phyloP scores from a whole-genome alignment of 2,797 vertebrate species.

The Thamnophis elegans region DNA sequence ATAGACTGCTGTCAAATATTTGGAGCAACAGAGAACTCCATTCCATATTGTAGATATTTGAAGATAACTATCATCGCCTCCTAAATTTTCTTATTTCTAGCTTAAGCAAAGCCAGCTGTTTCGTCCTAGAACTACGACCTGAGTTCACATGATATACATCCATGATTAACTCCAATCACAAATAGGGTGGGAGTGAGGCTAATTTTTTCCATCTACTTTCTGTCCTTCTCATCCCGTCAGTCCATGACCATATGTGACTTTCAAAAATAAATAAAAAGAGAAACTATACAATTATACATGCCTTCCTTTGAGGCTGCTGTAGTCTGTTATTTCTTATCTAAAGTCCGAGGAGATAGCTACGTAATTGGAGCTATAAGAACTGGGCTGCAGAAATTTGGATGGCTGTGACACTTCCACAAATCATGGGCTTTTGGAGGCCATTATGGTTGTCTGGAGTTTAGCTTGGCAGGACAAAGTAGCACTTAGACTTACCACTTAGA shows the following conservation, averaged over 20 bases:
- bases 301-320: background rate
- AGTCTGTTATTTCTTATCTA: background rate
- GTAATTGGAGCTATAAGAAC: background rate
- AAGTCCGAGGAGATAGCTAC: background rate
- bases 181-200: background rate
- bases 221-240: background rate
- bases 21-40: background rate
- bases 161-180: background rate
- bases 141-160: background rate
- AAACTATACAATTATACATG: background rate
- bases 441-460: background rate
- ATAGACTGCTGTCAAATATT: background rate
- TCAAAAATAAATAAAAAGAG: background rate
- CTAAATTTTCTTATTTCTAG: background rate
- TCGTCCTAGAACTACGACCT: background rate
- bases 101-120: background rate
- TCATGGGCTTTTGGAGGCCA: background rate
- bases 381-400: background rate
- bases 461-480: background rate
- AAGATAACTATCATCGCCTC: background rate
- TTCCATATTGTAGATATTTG: background rate
- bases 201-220: background rate
- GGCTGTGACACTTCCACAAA: background rate
- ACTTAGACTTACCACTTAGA: background rate
- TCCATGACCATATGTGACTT: background rate